A percentile compares a stretch with the other conserved stretches of the same genome.
phyloP scores from a whole-genome alignment of 1,140 invertebrate species.

The Caenorhabditis briggsae region DNA sequence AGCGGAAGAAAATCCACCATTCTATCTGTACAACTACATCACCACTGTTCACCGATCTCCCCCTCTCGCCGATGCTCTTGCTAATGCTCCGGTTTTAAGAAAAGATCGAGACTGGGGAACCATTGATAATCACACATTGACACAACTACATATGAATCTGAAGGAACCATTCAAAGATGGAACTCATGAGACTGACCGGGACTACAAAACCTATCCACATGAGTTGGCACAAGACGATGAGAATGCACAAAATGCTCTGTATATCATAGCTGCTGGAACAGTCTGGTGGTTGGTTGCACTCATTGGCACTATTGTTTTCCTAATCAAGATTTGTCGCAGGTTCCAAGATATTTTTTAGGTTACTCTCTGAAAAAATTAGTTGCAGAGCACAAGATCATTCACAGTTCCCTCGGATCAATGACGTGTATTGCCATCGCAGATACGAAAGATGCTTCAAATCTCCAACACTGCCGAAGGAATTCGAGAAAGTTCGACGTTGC shows the following conservation, averaged over 20 bases:
- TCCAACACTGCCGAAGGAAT: background rate
- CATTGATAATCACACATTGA: background rate
- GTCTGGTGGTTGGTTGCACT: background rate
- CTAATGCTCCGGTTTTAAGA: background rate
- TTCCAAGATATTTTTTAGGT: no score
- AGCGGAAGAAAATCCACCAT: constrained; percentile 8
- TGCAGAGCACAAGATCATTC: constrained; percentile 28
- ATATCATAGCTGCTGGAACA: no score
- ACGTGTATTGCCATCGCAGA: background rate
- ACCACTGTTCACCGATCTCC: background rate
- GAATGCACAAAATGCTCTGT: background rate
- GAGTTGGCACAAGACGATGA: background rate
- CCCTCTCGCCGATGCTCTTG: background rate
- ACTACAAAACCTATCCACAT: background rate
- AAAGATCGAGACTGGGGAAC: background rate
- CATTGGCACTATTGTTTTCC: background rate
- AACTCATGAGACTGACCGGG: background rate
- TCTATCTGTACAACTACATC: constrained; percentile 27
- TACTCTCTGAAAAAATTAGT: background rate
- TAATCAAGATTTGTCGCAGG: background rate
- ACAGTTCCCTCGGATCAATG: background rate
- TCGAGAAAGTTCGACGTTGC: background rate
- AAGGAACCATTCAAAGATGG: constrained; percentile 5
- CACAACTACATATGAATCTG: background rate
- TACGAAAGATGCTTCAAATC: background rate